These are phyloP conservation scores for Elephantulus edwardii DNA, from an alignment of 2,113 vertebrate species.

Conservation along the genomic window DNA sequence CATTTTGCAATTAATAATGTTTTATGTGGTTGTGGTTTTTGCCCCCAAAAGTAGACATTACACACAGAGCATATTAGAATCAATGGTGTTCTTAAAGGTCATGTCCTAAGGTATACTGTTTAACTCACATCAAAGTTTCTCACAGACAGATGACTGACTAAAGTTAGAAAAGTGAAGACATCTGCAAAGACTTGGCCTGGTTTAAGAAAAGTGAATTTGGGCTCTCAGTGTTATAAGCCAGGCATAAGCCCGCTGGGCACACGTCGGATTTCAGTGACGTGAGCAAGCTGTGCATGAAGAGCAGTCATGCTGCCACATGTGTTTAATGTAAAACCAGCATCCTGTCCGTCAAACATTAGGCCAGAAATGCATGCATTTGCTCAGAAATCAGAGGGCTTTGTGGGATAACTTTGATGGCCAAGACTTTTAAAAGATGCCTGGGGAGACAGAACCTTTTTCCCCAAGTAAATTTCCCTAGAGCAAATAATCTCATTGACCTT, in stretches of 20 bases:
- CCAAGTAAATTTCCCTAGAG: constrained; percentile 56
- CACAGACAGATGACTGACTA: neutral
- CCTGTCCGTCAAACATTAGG: constrained; percentile 62
- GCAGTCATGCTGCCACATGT: constrained; percentile 16
- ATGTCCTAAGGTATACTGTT: neutral
- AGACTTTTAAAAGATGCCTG: constrained; percentile 42
- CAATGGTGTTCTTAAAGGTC: neutral
- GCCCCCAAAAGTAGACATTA: neutral
- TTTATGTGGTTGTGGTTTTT: neutral
- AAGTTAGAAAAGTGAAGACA: constrained; percentile 16
- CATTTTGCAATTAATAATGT: neutral
- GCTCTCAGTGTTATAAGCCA: constrained; percentile 5
- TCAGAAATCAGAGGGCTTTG: constrained; percentile 64
- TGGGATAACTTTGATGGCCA: constrained; percentile 66
- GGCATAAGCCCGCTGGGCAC: constrained; percentile 13
- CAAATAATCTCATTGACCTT: constrained; percentile 65
- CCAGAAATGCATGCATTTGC: neutral
- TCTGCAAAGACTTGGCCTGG: constrained; percentile 20
- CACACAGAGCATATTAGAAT: neutral
- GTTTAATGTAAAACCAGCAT: constrained; percentile 57
- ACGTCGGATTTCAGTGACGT: constrained; percentile 1
- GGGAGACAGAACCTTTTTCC: constrained; percentile 41
- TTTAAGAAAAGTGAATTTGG: constrained; percentile 34
- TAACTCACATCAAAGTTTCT: neutral
- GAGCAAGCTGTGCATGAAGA: neutral